Conservation (phyloP, 2,113 vertebrate species). For the Pteropus alecto region DNA sequence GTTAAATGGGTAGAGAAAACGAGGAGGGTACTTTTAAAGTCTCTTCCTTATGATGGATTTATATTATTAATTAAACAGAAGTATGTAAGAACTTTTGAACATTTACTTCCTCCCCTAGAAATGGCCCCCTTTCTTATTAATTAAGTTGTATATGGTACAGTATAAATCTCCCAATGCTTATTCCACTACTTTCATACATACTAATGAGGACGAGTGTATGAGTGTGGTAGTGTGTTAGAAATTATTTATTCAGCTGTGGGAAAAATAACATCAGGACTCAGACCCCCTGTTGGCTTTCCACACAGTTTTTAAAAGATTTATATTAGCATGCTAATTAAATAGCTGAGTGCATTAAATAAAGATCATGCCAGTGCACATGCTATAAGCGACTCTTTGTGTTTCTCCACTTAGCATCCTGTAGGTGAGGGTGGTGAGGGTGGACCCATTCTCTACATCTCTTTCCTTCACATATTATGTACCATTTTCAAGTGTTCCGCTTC, state of each 20-base stretch:
- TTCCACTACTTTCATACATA: slow-evolving; percentile 79
- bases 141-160: slow-evolving; percentile 76
- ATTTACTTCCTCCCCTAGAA: slow-evolving; percentile 66
- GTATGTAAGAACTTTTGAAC: slow-evolving; percentile 64
- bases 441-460: slow-evolving; percentile 56
- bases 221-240: slow-evolving; percentile 62
- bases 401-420: slow-evolving; percentile 65
- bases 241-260: slow-evolving; percentile 80
- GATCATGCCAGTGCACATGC: slow-evolving; percentile 64
- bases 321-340: slow-evolving; percentile 81
- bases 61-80: slow-evolving; percentile 72
- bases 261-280: slow-evolving; percentile 76
- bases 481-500: slow-evolving; percentile 67
- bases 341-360: slow-evolving; percentile 80
- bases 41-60: slow-evolving; percentile 70
- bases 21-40: slow-evolving; percentile 54
- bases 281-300: slow-evolving; percentile 78
- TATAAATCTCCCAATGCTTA: slow-evolving; percentile 78
- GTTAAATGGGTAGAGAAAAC: slow-evolving; percentile 70
- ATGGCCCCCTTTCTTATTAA: slow-evolving; percentile 75
- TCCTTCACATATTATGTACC: slow-evolving; percentile 56
- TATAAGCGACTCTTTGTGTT: slow-evolving; percentile 75
- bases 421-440: slow-evolving; percentile 64
- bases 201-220: slow-evolving; percentile 77
- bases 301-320: slow-evolving; percentile 82